Conservation (phyloP, 2,113 vertebrate species). For the Psilopsiagon aurifrons region DNA sequence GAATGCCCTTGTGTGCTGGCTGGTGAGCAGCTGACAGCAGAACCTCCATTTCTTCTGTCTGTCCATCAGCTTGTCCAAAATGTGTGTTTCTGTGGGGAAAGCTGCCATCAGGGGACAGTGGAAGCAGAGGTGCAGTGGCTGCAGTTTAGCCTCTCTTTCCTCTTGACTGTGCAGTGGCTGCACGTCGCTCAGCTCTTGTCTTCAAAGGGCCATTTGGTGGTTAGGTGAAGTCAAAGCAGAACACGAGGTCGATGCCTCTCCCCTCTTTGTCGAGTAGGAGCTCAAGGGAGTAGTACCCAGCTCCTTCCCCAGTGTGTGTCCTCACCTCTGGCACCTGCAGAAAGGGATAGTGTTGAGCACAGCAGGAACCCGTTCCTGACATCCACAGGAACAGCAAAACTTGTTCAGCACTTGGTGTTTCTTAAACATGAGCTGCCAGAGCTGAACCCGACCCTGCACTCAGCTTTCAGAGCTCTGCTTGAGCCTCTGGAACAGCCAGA, state of each 20-base stretch:
- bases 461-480: not conserved
- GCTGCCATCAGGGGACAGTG: not conserved
- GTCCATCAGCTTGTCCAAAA: not conserved
- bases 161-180: rapidly evolving
- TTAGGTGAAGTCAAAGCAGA: not conserved
- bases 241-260: rapidly evolving
- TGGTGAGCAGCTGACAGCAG: not conserved
- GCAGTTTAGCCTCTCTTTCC: not conserved
- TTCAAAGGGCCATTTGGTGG: not conserved
- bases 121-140: not conserved
- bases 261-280: not conserved
- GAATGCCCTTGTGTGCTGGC: not conserved
- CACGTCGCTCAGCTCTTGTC: rapidly evolving
- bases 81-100: not conserved
- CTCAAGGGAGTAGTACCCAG: not conserved
- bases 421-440: not conserved
- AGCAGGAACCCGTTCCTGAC: not conserved
- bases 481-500: not conserved
- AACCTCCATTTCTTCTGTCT: not conserved
- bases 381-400: not conserved
- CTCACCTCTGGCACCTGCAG: not conserved
- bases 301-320: not conserved
- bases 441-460: not conserved
- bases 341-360: rapidly evolving
- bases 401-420: not conserved